Conservation (phyloP, 2,113 vertebrate genomes). For the Sisor rabdophorus region DNA sequence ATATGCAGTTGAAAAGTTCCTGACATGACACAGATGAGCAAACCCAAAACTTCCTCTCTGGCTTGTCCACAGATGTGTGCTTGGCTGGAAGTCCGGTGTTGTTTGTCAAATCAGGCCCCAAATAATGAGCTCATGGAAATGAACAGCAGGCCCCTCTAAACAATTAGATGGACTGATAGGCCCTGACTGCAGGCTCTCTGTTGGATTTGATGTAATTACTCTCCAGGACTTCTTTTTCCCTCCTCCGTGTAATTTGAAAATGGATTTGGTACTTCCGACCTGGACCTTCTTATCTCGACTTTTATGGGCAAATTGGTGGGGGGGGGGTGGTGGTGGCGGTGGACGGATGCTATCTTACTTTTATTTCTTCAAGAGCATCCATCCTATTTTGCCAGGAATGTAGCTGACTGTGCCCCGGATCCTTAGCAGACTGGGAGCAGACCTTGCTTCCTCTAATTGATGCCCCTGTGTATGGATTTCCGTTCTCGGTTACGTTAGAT, state of each 20-base stretch:
- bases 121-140: conserved; percentile 56
- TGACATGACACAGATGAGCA: conserved; percentile 55
- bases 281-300: conserved; percentile 54
- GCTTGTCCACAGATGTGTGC: conserved; percentile 45
- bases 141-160: conserved; percentile 51
- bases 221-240: conserved; percentile 50
- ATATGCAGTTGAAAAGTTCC: conserved; percentile 52
- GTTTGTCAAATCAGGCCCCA: conserved; percentile 49
- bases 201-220: conserved; percentile 53
- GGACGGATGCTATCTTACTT: conserved; percentile 52
- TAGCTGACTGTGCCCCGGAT: conserved; percentile 44
- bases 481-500: conserved; percentile 48
- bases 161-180: conserved; percentile 53
- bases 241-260: conserved; percentile 54
- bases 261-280: conserved; percentile 56
- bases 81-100: conserved; percentile 48
- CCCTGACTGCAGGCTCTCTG: conserved; percentile 44
- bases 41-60: conserved; percentile 55
- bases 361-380: conserved; percentile 44
- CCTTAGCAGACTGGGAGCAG: conserved; percentile 45
- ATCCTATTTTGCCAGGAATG: conserved; percentile 41
- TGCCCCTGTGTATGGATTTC: conserved; percentile 53
- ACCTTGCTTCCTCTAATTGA: conserved; percentile 48
- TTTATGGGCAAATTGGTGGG: conserved; percentile 35
- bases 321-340: conserved; percentile 27